Evolutionary conservation across 1,140 invertebrate species (phyloP).

Genomic region (Steinernema feltiae): DNA sequence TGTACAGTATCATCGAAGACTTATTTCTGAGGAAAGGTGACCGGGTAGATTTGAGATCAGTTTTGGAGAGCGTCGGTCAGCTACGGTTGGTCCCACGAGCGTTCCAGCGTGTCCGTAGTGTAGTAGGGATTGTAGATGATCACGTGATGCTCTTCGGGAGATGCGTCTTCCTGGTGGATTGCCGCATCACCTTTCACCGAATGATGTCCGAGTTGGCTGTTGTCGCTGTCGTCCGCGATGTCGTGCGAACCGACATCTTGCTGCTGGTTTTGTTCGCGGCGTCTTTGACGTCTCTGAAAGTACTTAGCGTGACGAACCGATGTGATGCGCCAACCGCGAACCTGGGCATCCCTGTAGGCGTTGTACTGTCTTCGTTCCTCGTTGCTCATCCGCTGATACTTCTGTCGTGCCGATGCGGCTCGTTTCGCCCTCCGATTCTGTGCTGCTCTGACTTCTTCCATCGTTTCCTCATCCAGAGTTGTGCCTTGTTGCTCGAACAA

Average conservation of each 20-base stretch:
- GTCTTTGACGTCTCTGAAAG: background rate
- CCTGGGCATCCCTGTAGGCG: constrained; percentile 22
- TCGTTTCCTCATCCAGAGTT: background rate
- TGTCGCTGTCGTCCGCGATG: background rate
- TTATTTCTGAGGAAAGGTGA: background rate
- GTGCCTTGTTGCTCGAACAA: background rate
- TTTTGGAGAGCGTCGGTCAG: background rate
- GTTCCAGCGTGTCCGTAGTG: background rate
- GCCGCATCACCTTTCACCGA: background rate
- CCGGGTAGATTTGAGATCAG: background rate
- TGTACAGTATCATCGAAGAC: background rate
- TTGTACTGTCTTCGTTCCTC: constrained; percentile 29
- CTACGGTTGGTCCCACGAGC: background rate
- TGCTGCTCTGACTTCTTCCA: background rate
- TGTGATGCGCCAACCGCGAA: background rate
- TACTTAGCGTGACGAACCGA: too few species aligned
- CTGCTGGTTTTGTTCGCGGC: background rate
- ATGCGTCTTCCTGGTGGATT: background rate
- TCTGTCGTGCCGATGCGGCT: background rate
- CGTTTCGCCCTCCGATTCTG: background rate
- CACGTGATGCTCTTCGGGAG: background rate
- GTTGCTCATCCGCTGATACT: constrained; percentile 14
- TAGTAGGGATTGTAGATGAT: constrained; percentile 9
- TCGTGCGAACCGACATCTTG: background rate
- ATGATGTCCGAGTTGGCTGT: background rate